Percentiles rank a stretch among this genome's conserved stretches.
These are phyloP conservation scores for Drosophila infuscata DNA, from an alignment of 2,888 invertebrate genomes.

Conservation along the genomic window DNA sequence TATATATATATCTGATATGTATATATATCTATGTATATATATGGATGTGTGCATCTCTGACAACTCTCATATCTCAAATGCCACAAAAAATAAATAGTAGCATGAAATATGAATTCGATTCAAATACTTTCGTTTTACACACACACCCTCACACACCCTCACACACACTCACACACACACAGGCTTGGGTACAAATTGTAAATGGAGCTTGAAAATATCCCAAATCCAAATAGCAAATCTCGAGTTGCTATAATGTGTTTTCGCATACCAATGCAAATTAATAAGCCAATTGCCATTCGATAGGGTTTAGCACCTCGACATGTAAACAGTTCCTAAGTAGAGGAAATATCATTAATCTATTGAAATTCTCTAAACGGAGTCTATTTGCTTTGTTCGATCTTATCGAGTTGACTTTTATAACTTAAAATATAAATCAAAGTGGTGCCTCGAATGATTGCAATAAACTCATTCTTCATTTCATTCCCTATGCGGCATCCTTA, in stretches of 20 bases:
- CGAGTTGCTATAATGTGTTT: slow-evolving; percentile 25
- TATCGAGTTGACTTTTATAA: neutral
- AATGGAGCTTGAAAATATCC: neutral
- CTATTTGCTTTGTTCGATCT: neutral
- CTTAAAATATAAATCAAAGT: neutral
- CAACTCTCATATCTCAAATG: slow-evolving; percentile 36
- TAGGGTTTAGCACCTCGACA: slow-evolving; percentile 30
- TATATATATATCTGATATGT: neutral
- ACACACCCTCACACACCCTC: slow-evolving; percentile 1
- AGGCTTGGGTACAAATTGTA: neutral
- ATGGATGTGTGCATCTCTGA: slow-evolving; percentile 2
- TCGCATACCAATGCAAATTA: slow-evolving; percentile 44
- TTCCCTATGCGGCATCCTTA: neutral
- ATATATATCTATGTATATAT: too few species aligned
- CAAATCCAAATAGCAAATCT: slow-evolving; percentile 3
- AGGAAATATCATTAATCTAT: neutral
- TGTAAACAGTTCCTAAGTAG: slow-evolving; percentile 4
- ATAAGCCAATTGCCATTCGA: slow-evolving; percentile 38
- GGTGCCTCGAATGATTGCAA: neutral
- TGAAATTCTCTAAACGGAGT: neutral
- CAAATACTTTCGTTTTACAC: slow-evolving; percentile 39
- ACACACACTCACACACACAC: neutral
- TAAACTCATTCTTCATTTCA: neutral
- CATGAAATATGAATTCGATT: slow-evolving; percentile 34
- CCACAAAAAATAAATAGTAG: slow-evolving; percentile 15